phyloP scores from a whole-genome alignment of 2,797 vertebrate genomes.

The Sebastes kiyomatsui region DNA sequence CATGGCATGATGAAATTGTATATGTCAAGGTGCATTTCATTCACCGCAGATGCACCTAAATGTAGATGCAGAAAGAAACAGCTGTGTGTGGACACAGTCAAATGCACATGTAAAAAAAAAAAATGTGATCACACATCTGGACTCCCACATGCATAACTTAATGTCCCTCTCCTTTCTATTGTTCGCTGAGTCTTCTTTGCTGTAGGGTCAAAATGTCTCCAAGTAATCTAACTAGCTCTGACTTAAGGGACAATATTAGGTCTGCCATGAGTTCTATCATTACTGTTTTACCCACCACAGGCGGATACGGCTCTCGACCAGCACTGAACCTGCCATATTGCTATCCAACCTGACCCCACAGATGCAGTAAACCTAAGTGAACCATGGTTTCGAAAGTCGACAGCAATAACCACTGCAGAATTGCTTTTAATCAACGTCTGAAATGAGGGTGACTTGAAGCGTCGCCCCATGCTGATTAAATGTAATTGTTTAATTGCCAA shows the following conservation, averaged over 20 bases:
- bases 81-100: constrained; percentile 5
- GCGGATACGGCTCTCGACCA: constrained; percentile 66
- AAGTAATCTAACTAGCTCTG: constrained; percentile 77
- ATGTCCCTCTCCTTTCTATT: constrained; percentile 61
- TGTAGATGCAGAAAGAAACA: constrained; percentile 19
- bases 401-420: constrained; percentile 84
- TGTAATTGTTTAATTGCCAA: constrained; percentile 87
- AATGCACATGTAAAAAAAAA: constrained; percentile 6
- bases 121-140: constrained; percentile 10
- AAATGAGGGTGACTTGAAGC: constrained; percentile 85
- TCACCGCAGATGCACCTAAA: constrained; percentile 39
- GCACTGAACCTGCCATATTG: constrained; percentile 75
- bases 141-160: constrained; percentile 62
- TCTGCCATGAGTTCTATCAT: constrained; percentile 72
- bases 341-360: constrained; percentile 74
- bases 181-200: constrained; percentile 68
- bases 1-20: constrained; percentile 65
- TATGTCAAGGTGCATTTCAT: constrained; percentile 60
- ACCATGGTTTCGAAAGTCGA: constrained; percentile 77
- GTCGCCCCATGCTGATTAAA: constrained; percentile 86
- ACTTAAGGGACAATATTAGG: constrained; percentile 69
- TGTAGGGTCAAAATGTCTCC: constrained; percentile 72
- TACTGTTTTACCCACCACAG: constrained; percentile 72
- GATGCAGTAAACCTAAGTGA: constrained; percentile 79
- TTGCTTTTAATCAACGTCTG: constrained; percentile 86